Evolutionary conservation across 2,797 vertebrate genomes (phyloP).

Genomic region (Pseudomugil tenellus): DNA sequence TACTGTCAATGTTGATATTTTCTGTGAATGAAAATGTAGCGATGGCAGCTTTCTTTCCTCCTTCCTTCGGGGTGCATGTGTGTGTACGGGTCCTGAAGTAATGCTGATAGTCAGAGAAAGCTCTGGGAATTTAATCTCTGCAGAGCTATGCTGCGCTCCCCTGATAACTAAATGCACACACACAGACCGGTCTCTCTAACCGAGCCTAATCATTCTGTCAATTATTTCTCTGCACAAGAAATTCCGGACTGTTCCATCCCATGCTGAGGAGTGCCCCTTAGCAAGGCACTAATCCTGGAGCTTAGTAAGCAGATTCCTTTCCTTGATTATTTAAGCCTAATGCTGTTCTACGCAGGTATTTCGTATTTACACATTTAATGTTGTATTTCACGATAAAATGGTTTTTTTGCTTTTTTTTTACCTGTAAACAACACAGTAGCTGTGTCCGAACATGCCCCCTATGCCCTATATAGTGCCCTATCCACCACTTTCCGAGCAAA

Average conservation of each 20-base stretch:
- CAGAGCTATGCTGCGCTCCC: slow-evolving; percentile 75
- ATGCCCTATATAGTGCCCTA: no score
- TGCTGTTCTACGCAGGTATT: background rate
- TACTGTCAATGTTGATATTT: slow-evolving; percentile 66
- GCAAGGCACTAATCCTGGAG: slow-evolving; percentile 44
- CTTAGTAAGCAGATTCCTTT: slow-evolving; percentile 11
- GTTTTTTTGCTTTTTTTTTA: no score
- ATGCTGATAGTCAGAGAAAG: slow-evolving; percentile 78
- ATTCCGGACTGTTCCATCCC: slow-evolving; percentile 13
- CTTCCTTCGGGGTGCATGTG: slow-evolving; percentile 23
- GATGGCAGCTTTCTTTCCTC: slow-evolving; percentile 61
- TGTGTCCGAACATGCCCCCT: no score
- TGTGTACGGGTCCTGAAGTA: slow-evolving; percentile 70
- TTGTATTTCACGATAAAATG: no score
- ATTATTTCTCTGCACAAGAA: slow-evolving; percentile 45
- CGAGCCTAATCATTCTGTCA: slow-evolving; percentile 48
- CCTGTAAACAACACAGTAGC: no score
- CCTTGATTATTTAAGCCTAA: slow-evolving; percentile 25
- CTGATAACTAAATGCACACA: slow-evolving; percentile 69
- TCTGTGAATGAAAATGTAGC: slow-evolving; percentile 71
- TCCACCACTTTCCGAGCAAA: no score
- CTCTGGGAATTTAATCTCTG: slow-evolving; percentile 79
- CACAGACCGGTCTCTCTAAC: slow-evolving; percentile 42
- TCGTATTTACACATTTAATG: no score
- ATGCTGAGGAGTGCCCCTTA: slow-evolving; percentile 34